Conservation (phyloP, 2,888 invertebrate genomes). For the Diadegma fenestrale region DNA sequence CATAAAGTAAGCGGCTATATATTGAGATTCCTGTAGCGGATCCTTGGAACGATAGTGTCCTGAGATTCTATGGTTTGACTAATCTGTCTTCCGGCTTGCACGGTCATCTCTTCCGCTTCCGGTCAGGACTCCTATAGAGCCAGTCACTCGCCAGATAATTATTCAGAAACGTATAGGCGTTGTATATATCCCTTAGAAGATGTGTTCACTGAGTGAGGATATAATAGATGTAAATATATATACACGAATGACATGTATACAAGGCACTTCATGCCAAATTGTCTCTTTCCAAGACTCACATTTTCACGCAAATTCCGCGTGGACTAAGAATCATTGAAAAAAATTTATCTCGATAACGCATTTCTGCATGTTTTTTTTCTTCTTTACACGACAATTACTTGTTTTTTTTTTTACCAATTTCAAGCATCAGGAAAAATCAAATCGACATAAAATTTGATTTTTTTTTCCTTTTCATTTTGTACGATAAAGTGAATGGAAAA, state of each 20-base stretch:
- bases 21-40: slow-evolving; percentile 5
- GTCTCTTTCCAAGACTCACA: background rate
- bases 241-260: background rate
- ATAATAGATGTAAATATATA: background rate
- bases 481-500: too few species aligned
- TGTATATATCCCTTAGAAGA: slow-evolving; percentile 1
- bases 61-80: slow-evolving; percentile 44
- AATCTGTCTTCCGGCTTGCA: slow-evolving; percentile 64
- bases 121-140: slow-evolving; percentile 34
- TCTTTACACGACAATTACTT: background rate
- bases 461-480: too few species aligned
- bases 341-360: background rate
- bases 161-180: slow-evolving; percentile 35
- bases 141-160: slow-evolving; percentile 56
- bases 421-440: too few species aligned
- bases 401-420: too few species aligned
- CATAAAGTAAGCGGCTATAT: background rate
- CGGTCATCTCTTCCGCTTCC: slow-evolving; percentile 65
- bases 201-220: background rate
- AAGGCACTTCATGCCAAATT: background rate
- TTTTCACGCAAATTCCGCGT: background rate
- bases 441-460: too few species aligned
- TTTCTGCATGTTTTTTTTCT: background rate
- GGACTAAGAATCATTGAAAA: background rate
- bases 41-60: slow-evolving; percentile 23